Conservation (phyloP, 2,888 invertebrate species). For the Drosophila histrio region DNA sequence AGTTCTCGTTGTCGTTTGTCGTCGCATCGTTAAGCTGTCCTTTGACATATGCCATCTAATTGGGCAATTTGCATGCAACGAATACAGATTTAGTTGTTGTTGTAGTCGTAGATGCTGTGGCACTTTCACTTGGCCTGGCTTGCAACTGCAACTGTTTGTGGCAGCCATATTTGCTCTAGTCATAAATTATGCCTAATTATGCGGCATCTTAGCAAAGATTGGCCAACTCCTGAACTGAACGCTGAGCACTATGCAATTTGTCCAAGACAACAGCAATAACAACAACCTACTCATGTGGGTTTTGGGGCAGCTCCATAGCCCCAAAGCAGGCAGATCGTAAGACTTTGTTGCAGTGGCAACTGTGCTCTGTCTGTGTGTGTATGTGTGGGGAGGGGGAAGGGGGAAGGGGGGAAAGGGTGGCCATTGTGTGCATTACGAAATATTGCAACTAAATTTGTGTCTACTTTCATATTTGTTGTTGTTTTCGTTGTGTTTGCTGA, state of each 20-base stretch:
- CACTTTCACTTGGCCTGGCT: conserved; percentile 65
- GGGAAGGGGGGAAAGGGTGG: conserved; percentile 36
- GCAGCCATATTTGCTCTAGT: conserved; percentile 60
- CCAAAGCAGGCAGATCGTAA: conserved; percentile 16
- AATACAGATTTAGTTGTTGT: conserved; percentile 22
- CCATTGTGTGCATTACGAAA: conserved; percentile 66
- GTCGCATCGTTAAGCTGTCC: conserved; percentile 32
- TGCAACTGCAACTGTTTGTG: conserved; percentile 18
- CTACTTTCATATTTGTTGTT: conserved; percentile 63
- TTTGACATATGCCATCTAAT: conserved; percentile 53
- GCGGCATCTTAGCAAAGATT: conserved; percentile 74
- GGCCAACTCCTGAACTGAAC: conserved; percentile 58
- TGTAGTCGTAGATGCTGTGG: conserved; percentile 24
- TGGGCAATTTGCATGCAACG: conserved; percentile 51
- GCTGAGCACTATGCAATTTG: conserved; percentile 66
- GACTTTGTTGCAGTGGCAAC: not conserved
- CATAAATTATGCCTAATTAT: conserved; percentile 76
- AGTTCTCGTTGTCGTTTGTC: not conserved
- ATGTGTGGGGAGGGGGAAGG: conserved; percentile 7
- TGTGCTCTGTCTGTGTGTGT: not conserved
- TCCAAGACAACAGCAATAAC: conserved; percentile 38
- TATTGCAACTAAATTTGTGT: conserved; percentile 67
- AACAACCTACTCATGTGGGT: conserved; percentile 36
- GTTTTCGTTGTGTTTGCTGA: not conserved
- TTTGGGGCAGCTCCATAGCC: conserved; percentile 35